Conservation (phyloP, 2,113 vertebrate species). For the Haemorhous mexicanus region DNA sequence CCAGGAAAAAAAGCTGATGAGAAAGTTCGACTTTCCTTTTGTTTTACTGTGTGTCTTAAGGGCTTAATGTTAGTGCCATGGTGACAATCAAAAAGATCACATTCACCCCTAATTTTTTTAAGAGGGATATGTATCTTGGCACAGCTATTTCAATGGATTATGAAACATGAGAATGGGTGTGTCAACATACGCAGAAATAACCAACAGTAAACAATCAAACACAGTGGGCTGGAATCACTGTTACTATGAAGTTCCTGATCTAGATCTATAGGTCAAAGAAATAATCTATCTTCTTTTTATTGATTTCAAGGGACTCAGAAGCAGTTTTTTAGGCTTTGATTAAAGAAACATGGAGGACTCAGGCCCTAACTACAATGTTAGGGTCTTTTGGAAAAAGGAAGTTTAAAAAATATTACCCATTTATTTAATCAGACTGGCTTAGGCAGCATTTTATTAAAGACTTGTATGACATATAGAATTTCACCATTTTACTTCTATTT, state of each 20-base stretch:
- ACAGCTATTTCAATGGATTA: not conserved
- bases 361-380: not conserved
- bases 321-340: not conserved
- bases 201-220: not conserved
- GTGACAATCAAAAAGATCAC: not conserved
- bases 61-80: not conserved
- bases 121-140: not conserved
- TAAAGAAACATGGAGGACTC: not conserved
- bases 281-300: not conserved
- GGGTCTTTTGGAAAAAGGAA: not conserved
- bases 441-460: not conserved
- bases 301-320: not conserved
- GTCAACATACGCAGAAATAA: not conserved
- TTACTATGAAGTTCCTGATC: not conserved
- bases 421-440: not conserved
- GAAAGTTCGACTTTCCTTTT: not conserved
- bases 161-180: not conserved
- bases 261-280: not conserved
- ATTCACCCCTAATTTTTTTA: not conserved
- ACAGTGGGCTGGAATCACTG: not conserved
- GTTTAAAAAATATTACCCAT: not conserved
- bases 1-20: constrained; percentile 1
- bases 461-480: not conserved
- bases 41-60: constrained; percentile 3
- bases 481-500: not conserved